Evolutionary conservation across 2,888 invertebrate species (phyloP), one percentile per base, ranked within the genome.

Genomic region (Noctua janthe): DNA sequence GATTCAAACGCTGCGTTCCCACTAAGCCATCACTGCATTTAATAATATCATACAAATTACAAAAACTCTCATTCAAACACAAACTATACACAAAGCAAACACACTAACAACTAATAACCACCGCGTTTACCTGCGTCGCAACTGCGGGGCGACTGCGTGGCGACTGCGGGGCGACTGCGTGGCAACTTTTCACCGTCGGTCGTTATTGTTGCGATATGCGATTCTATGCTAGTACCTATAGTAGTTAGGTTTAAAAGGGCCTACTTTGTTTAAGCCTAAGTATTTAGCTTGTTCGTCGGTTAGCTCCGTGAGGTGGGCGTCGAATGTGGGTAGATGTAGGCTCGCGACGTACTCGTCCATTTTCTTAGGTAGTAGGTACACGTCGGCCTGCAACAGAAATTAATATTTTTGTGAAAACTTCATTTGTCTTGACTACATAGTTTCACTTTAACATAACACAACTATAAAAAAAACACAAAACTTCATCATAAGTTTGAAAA

Each of bases 261-360:
- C 99, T 75, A 99, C 99, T 97, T 99, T 99, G 94, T 99, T 99
- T 56, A 99, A 98, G 85, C 99, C 99, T 97, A 99, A 98, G 94
- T 99, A 99, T 95, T 99, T 99, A 71, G 99, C 99, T 96, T 99
- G 99, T 92, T 99, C 99, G 94, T 99, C 99, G 8, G 98, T 98
- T 76, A 99, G 97, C 94, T 99, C 99, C 0, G 99, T 99, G 90
- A 99, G 97, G 93, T 99, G 99, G 39, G 99, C 99, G 97, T 99
- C 99, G 95, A 99, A 99, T 35, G 99, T 99, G 15, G 99, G 99
- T 92, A 99, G 97, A 97, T 99, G 99, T 69, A 99, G 97, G 87
- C 99, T 99, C 23, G 99, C 99, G 43, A 99, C 99, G 95, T 99
- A 99, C 93, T 99, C 99, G 97, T 99, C 99, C 99, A 99, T 99